Evolutionary conservation across 2,888 invertebrate species (phyloP), one percentile per base, ranked within the genome.

Genomic region (Troides oblongomaculatus): DNA sequence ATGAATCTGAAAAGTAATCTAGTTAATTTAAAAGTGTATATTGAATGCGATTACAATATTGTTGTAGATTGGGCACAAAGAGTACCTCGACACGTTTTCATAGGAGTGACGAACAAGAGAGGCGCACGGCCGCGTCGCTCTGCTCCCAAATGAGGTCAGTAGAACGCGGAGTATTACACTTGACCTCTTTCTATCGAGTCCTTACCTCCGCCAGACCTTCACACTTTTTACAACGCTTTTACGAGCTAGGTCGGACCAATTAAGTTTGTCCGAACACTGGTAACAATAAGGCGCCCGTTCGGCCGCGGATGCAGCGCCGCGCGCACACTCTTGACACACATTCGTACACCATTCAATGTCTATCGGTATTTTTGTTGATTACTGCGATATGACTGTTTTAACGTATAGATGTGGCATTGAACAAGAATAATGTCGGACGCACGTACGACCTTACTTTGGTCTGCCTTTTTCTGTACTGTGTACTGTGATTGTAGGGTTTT

Each of bases 141-240:
- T 76, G 80, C 77, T 84, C 81, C 80, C 81, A 86, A 92, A 92
- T 92, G 91, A 92, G 92, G 92, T 89, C 88, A 92, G 90, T 92
- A 84, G 91, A 91, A 89, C 92, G 84, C 89, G 87, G 87, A 81
- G 87, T 87, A 89, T 89, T 92, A 91, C 92, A 92, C 92, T 92
- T 92, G 92, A 92, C 92, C 92, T 90, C 92, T 92, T 92, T 92
- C 82, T 80, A 85, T 77, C 78, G 86, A 92, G 92, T 92, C 92
- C 92, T 92, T 90, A 92, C 91, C 90, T 90, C 90, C 87, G 84
- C 89, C 89, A 90, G 92, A 89, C 91, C 92, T 92, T 92, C 92
- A 89, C 87, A 88, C 88, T 89, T 90, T 92, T 92, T 90, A 91
- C 91, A 91, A 84, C 83, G 88, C 87, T 90, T 89, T 90, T 91